Evolutionary conservation across 1,140 invertebrate genomes (phyloP), one percentile per base, ranked within the genome.

Genomic region (Zaprionus gabonicus): DNA sequence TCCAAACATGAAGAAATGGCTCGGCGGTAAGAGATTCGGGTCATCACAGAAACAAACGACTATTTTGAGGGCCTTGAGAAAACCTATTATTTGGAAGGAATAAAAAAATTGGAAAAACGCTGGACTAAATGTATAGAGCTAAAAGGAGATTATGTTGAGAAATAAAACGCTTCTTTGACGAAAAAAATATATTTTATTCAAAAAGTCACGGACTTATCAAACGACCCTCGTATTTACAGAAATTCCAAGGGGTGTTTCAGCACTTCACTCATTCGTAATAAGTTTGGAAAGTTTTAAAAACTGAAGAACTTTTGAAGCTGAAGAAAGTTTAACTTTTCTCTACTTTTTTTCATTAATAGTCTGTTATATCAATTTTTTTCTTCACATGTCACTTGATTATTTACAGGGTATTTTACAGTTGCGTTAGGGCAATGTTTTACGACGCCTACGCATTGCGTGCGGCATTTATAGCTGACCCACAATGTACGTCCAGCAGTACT

Each of bases 401-500:
- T 41, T 10, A 13, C 46, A 51, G 46, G 46, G 46, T 51, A 51
- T 51, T 51, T 51, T 51, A 1, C 20, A 20, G 46, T 13, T 25
- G 46, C 15, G 41, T 17, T 51, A 2, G 4, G 3, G 31, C 2
- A 25, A 25, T 12, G n/a, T 15, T 46, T 17, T 0, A 9, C 46
- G 10, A 51, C 46, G 12, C 20, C 46, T 51, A 28, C 34, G 34
- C 51, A 34, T 66, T 66, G 64, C 53, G 64, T 66, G 53, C 27
- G 25, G 25, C 51, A 25, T 65, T 65, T 41, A 41, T 41, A 1
- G 51, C 25, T 66, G 53, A 66, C 53, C 57, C 28, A 73, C 44
- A 55, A 53, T 23, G 23, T 17, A 59, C n/a, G 25, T 53, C 25
- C 13, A 66, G 51, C 1, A 44, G 51, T 25, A 41, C 51, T 66